phyloP scores from a whole-genome alignment of 2,888 invertebrate genomes.

The Gisinianus flammeolus region DNA sequence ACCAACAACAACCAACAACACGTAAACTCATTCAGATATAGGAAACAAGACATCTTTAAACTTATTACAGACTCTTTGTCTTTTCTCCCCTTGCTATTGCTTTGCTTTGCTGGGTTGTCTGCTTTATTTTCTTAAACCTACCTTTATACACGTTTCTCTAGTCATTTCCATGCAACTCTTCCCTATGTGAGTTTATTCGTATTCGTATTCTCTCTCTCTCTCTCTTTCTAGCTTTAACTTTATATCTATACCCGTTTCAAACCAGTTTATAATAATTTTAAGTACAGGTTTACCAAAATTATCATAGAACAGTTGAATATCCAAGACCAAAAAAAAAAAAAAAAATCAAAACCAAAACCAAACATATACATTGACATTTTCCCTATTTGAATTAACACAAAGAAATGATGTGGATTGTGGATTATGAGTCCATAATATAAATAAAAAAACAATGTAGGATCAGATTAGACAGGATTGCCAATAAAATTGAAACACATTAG shows the following conservation, averaged over 20 bases:
- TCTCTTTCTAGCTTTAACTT: neutral
- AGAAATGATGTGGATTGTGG: too few species aligned
- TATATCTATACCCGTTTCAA: neutral
- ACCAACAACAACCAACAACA: too few species aligned
- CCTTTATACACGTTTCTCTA: neutral
- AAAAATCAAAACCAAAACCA: too few species aligned
- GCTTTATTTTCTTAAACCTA: constrained; percentile 3
- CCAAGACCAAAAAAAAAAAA: neutral
- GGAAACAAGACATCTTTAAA: neutral
- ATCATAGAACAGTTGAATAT: constrained; percentile 5
- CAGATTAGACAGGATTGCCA: too few species aligned
- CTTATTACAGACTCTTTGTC: neutral
- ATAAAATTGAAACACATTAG: too few species aligned
- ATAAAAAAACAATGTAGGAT: too few species aligned
- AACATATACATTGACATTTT: too few species aligned
- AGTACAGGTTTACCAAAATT: constrained; percentile 19
- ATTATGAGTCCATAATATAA: too few species aligned
- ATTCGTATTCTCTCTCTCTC: neutral
- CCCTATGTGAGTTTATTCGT: neutral
- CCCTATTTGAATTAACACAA: too few species aligned
- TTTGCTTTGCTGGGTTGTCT: too few species aligned
- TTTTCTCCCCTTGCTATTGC: neutral
- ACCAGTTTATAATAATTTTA: constrained; percentile 28
- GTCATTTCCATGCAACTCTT: neutral
- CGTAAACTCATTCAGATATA: neutral